Base-by-base conservation (phyloP, 2,888 invertebrate species). In the Epistrophe eligans region DNA sequence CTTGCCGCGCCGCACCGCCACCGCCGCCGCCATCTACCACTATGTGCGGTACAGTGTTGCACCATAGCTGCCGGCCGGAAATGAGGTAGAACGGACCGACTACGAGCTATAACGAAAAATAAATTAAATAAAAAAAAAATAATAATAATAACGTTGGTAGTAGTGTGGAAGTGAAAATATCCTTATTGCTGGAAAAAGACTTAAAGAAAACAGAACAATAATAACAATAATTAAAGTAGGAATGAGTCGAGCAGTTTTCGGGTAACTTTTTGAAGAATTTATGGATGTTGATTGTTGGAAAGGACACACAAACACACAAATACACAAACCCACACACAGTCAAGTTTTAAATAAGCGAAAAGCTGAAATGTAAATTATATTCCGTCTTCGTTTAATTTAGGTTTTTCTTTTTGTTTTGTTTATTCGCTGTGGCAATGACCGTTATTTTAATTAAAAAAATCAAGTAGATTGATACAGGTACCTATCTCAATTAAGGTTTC, bases 201-300 rank as follows among this genome's bases (percentile, higher is more conserved):
- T 70, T 55, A 28, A 28, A 28, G 35, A 55, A 77, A 72, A 72
- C 45, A 67, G 58, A 43, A 40, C 70, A 79, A 64, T 74, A 72
- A 83, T 74, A 60, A 60, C 43, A 58, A 58, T 60, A 62, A 62
- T 62, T 79, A 84, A 79, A 74, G 32, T 17, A 55, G 9, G 11
- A 84, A 84, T 79, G 55, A 64, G 74, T 74, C 79, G 58, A 71
- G 62, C 58, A 71, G 28, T 79, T 64, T 28, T 74, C 32, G 57
- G 79, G 57, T 19, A 70, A 74, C 35, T 74, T 77, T 82, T 74
- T 84, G 84, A 79, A 64, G 74, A 67, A 84, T 79, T 84, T 84
- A 84, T 74, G 48, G 70, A 11, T 70, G 43, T 60, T 70, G 38
- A 50, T 28, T 43, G 60, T 62, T 24, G 38, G 15, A 24, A 7